These are phyloP conservation scores for Nemotelus nigrinus DNA, from an alignment of 2,888 invertebrate species.

Conservation along the genomic window DNA sequence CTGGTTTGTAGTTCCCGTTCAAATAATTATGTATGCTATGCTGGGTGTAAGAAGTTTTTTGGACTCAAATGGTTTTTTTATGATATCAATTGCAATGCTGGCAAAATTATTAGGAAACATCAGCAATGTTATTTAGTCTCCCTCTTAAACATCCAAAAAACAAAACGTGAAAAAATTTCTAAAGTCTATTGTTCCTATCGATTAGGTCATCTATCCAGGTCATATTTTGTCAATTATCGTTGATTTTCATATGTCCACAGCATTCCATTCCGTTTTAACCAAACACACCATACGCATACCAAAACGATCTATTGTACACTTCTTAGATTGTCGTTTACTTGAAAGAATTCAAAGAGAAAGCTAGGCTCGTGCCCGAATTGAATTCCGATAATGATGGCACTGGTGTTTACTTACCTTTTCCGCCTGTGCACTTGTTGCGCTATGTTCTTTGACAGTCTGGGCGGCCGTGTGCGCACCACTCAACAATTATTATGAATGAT, in stretches of 20 bases:
- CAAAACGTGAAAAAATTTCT: not conserved
- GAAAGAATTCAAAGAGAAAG: not conserved
- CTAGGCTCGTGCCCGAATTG: not conserved
- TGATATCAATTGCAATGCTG: too few species aligned
- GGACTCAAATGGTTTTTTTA: too few species aligned
- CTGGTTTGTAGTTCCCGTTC: too few species aligned
- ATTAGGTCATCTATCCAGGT: conserved; percentile 37
- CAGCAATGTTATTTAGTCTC: too few species aligned
- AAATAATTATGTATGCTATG: too few species aligned
- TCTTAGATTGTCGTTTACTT: too few species aligned
- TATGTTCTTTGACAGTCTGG: not conserved
- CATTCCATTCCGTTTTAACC: too few species aligned
- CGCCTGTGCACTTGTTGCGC: conserved; percentile 3
- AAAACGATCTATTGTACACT: too few species aligned
- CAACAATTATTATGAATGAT: conserved; percentile 22
- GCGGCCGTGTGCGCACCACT: not conserved
- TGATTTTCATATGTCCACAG: not conserved
- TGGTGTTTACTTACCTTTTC: not conserved
- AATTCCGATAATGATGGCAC: not conserved
- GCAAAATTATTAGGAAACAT: too few species aligned
- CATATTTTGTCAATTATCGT: not conserved
- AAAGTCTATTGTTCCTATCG: conserved; percentile 7
- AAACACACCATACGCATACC: too few species aligned
- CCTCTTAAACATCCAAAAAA: too few species aligned
- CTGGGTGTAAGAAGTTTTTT: too few species aligned